Percentiles rank a stretch among this genome's conserved stretches.
Conservation (phyloP, 1,140 invertebrate genomes). For the Micrasema minimum region DNA sequence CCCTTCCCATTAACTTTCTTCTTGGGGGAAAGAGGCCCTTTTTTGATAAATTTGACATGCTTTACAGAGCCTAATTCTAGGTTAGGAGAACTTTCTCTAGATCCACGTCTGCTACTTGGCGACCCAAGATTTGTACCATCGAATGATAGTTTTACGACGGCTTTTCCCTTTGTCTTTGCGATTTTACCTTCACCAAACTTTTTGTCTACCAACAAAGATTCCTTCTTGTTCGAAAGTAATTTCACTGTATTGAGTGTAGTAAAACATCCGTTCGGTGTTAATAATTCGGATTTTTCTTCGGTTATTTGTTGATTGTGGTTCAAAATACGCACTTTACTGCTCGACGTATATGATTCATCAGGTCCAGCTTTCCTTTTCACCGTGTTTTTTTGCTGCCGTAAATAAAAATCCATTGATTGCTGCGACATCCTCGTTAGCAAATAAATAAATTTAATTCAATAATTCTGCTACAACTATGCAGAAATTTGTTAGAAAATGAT, state of each 20-base stretch:
- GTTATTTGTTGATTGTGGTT: conserved; percentile 54
- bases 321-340: conserved; percentile 70
- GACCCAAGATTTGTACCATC: conserved; percentile 41
- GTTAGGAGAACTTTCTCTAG: conserved; percentile 6
- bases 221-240: conserved; percentile 51
- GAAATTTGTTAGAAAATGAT: background rate
- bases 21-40: conserved; percentile 58
- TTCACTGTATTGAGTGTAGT: conserved; percentile 39
- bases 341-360: conserved; percentile 71
- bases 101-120: background rate
- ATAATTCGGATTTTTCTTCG: background rate
- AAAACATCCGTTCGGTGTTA: conserved; percentile 20
- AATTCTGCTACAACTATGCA: background rate
- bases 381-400: conserved; percentile 69
- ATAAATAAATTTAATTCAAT: background rate
- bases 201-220: conserved; percentile 10
- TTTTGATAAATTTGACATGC: conserved; percentile 60
- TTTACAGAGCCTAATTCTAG: conserved; percentile 43
- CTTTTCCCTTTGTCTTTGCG: conserved; percentile 59
- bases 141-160: conserved; percentile 57
- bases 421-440: conserved; percentile 69
- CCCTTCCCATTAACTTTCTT: conserved; percentile 53
- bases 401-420: conserved; percentile 75
- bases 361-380: conserved; percentile 68
- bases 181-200: conserved; percentile 49